Evolutionary conservation across 2,888 invertebrate genomes (phyloP).

Genomic region (Chrysolina americana): DNA sequence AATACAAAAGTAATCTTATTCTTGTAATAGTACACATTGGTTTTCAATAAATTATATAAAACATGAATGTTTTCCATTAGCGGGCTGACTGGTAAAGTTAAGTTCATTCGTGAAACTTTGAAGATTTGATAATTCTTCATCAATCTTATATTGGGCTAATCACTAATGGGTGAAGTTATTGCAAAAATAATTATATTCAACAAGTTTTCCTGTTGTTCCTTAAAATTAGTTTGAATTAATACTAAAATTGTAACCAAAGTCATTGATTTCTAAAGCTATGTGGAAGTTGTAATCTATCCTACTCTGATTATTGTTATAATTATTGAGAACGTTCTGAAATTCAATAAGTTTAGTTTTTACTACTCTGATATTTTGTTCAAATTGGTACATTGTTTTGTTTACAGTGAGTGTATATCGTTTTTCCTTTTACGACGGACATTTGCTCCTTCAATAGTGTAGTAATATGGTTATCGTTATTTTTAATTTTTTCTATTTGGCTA

Average conservation of each 20-base stretch:
- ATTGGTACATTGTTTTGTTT: background rate
- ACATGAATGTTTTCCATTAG: too few relatives aligned
- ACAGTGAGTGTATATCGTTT: too few relatives aligned
- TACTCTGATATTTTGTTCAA: background rate
- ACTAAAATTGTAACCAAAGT: background rate
- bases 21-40: background rate
- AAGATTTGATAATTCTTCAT: too few relatives aligned
- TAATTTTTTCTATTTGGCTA: constrained; percentile 1
- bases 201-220: too few relatives aligned
- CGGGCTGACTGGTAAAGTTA: too few relatives aligned
- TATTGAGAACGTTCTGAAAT: background rate
- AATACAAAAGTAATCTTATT: constrained; percentile 2
- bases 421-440: constrained; percentile 19
- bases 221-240: background rate
- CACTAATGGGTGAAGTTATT: too few relatives aligned
- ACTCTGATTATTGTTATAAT: background rate
- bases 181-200: too few relatives aligned
- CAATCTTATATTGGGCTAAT: too few relatives aligned
- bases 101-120: too few relatives aligned
- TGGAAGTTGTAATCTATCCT: background rate
- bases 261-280: background rate
- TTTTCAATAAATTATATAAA: constrained; percentile 12
- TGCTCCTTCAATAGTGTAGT: background rate
- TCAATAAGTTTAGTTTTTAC: background rate
- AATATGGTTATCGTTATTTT: background rate